Evolutionary conservation across 92 coral and sea anemone genomes (phyloP).

Genomic region (Phenganax subtilis): DNA sequence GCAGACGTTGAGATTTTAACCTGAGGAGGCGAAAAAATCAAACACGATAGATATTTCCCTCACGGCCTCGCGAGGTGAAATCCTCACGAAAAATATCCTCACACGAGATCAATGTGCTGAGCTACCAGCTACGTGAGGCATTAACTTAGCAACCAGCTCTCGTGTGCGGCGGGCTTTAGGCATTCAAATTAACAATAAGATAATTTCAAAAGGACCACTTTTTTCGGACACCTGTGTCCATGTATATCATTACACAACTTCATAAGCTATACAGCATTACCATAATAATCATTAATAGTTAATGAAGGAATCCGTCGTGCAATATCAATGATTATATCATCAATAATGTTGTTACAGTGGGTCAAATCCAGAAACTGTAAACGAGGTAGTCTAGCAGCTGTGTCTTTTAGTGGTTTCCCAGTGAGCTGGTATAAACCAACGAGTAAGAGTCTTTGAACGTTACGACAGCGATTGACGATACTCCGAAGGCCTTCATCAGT

Average conservation of each 20-base stretch:
- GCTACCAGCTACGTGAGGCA: too few species aligned
- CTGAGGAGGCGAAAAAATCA: too few species aligned
- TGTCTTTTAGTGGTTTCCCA: constrained; percentile 65
- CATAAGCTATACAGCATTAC: constrained; percentile 23
- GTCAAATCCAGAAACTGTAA: constrained; percentile 66
- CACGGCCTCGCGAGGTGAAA: too few species aligned
- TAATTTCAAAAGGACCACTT: background rate
- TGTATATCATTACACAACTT: background rate
- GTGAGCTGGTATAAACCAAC: constrained; percentile 63
- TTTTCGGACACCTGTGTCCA: background rate
- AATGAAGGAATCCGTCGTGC: constrained; percentile 51
- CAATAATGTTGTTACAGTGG: constrained; percentile 75
- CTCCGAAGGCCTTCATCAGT: constrained; percentile 74
- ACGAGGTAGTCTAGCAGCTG: constrained; percentile 57
- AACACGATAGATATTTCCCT: too few species aligned
- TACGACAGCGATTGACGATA: constrained; percentile 55
- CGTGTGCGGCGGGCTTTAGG: too few species aligned
- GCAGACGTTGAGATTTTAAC: too few species aligned
- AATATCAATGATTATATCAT: constrained; percentile 68
- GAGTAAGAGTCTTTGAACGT: constrained; percentile 56
- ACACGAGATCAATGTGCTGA: too few species aligned
- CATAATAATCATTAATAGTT: constrained; percentile 71
- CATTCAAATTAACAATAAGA: too few species aligned
- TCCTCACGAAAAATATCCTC: too few species aligned
- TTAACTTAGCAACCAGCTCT: too few species aligned